Conservation (phyloP, 2,113 vertebrate species). For the Macrotus californicus region DNA sequence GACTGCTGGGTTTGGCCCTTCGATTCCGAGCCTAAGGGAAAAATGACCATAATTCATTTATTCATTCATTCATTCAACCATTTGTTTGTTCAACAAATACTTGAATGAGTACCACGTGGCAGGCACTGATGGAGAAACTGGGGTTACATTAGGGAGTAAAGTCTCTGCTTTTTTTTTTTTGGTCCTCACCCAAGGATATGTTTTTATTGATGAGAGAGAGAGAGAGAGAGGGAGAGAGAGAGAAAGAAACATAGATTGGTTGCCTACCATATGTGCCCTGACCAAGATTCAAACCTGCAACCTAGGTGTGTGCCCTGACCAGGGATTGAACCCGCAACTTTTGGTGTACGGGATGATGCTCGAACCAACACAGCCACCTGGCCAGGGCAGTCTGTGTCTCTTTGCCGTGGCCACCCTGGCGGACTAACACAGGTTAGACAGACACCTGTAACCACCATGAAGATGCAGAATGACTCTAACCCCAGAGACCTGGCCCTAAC, state of each 20-base stretch:
- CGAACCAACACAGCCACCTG: background rate
- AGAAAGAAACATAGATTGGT: no score
- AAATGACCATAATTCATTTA: background rate
- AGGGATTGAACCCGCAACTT: no score
- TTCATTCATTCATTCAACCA: background rate
- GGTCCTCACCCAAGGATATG: no score
- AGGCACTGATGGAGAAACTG: background rate
- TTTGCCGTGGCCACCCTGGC: background rate
- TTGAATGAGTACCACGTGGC: fast-evolving
- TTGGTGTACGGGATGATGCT: no score
- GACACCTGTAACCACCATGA: background rate
- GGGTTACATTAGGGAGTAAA: background rate
- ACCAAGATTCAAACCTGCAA: no score
- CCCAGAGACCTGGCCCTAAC: background rate
- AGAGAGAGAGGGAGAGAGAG: no score
- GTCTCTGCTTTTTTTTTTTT: no score
- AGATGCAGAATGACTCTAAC: background rate
- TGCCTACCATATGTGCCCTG: no score
- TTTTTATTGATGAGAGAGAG: no score
- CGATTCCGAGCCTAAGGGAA: background rate
- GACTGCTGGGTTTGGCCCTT: background rate
- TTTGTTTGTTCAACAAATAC: background rate
- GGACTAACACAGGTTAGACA: background rate
- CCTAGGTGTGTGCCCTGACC: no score
- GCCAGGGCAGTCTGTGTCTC: background rate